Evolutionary conservation across 2,888 invertebrate species (phyloP).

Genomic region (Lissonota sp.): DNA sequence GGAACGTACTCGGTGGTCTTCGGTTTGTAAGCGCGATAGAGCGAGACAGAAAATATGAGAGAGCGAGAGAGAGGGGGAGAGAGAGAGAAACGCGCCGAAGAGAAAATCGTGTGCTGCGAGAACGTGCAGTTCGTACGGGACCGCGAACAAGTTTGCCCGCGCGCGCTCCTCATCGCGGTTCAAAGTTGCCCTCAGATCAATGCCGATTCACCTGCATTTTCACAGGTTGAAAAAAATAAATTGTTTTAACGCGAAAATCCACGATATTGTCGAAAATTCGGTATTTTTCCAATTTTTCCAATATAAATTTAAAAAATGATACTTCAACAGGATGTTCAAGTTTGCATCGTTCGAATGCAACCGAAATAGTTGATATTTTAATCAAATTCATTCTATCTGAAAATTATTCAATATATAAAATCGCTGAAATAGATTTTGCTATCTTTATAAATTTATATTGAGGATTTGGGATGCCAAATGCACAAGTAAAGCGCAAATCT

Average conservation of each 20-base stretch:
- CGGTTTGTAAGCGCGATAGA: conserved; percentile 45
- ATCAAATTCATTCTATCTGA: too few relatives aligned
- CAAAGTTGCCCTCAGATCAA: conserved; percentile 16
- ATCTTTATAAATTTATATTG: too few relatives aligned
- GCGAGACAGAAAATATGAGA: conserved; percentile 35
- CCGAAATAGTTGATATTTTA: too few relatives aligned
- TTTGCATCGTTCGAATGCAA: too few relatives aligned
- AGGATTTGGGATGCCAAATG: too few relatives aligned
- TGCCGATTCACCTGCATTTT: conserved; percentile 30
- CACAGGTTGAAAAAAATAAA: not conserved
- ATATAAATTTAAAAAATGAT: not conserved
- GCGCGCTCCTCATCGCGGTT: conserved; percentile 32
- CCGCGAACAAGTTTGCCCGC: conserved; percentile 68
- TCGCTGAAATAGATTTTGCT: too few relatives aligned
- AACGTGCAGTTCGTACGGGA: conserved; percentile 76
- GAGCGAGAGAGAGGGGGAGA: conserved; percentile 51
- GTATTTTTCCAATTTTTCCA: not conserved
- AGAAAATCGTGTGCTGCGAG: conserved; percentile 63
- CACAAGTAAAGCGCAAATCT: too few relatives aligned
- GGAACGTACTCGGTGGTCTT: conserved; percentile 53
- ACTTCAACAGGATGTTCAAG: not conserved
- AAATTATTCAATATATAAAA: too few relatives aligned
- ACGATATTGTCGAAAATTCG: conserved; percentile 9
- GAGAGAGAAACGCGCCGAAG: conserved; percentile 52
- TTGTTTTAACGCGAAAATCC: not conserved